Evolutionary conservation across 1,140 invertebrate species (phyloP).

Genomic region (Drosophila nikananu): DNA sequence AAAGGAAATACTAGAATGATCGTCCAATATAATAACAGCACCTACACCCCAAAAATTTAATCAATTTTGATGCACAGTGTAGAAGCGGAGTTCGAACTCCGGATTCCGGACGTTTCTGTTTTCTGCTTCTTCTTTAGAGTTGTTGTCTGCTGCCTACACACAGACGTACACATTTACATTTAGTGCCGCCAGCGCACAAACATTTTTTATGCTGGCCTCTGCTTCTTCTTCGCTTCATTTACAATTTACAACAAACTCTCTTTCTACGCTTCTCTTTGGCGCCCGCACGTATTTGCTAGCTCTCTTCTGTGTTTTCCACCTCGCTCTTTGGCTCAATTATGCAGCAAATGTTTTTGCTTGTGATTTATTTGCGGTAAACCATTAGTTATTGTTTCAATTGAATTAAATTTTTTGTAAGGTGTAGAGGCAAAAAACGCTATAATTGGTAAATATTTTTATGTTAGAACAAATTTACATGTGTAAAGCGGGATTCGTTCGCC

Average conservation of each 20-base stretch:
- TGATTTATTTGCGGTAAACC: conserved; percentile 71
- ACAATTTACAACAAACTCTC: conserved; percentile 65
- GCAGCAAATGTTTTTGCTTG: conserved; percentile 72
- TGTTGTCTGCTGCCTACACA: conserved; percentile 73
- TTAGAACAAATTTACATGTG: conserved; percentile 50
- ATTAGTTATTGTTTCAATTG: conserved; percentile 68
- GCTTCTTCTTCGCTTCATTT: conserved; percentile 45
- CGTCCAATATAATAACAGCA: neutral
- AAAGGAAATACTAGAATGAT: neutral
- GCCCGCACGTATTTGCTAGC: neutral
- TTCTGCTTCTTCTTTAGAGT: conserved; percentile 67
- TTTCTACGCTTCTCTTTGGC: conserved; percentile 18
- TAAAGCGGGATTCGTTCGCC: conserved; percentile 28
- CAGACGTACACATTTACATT: conserved; percentile 32
- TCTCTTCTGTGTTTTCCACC: conserved; percentile 1
- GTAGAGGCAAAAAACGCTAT: conserved; percentile 50
- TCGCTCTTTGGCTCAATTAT: conserved; percentile 39
- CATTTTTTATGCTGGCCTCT: conserved; percentile 58
- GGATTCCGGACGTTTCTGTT: conserved; percentile 44
- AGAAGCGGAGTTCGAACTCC: conserved; percentile 57
- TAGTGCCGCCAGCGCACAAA: conserved; percentile 63
- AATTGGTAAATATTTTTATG: conserved; percentile 63
- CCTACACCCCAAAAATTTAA: neutral
- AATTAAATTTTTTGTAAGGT: conserved; percentile 56
- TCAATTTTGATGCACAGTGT: conserved; percentile 33